Evolutionary conservation across 2,888 invertebrate genomes (phyloP), one percentile per base, ranked within the genome.

Genomic region (Hypolimnas misippus): DNA sequence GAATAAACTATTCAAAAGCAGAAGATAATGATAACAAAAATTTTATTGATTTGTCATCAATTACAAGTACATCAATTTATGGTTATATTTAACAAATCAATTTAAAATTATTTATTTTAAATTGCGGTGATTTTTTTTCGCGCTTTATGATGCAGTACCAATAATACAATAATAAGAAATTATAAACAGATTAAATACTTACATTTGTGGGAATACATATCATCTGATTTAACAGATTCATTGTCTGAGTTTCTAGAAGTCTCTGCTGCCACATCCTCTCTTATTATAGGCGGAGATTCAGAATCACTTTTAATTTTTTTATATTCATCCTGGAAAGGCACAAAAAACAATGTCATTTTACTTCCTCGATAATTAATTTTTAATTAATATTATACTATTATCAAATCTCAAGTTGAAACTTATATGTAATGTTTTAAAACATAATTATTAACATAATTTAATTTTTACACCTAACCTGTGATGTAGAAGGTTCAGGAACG

Each of bases 181-280:
- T 46, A 7, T 10, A 25, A 6, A 46, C 5, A 46, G 19, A 35
- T 8, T 12, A 46, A 46, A 6, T 69, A 76, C 85, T 80, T 82
- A 92, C 92, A 92, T 77, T 85, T 88, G 17, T 86, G 90, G 8
- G 91, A 91, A 42, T 86, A 79, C 53, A 84, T 80, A 61, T 85
- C 88, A 72, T 87, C 88, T 67, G 86, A 88, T 68, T 83, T 86
- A 0, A 74, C 68, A 3, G 83, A 86, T 50, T 89, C 89, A 60
- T 84, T 83, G 55, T 87, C 89, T 10, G 85, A 77, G 17, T 80
- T 74, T 64, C 66, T 71, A 49, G 76, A 71, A 16, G 69, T 59
- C 35, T 77, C 73, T 10, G 60, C 64, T 7, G 74, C 70, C 3
- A 65, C 65, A 16, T 83, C 84, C 67, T 91, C 90, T 17, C 73